Evolutionary conservation across 2,797 vertebrate species (phyloP), one percentile per base, ranked within the genome.

Genomic region (Anguilla megastoma): DNA sequence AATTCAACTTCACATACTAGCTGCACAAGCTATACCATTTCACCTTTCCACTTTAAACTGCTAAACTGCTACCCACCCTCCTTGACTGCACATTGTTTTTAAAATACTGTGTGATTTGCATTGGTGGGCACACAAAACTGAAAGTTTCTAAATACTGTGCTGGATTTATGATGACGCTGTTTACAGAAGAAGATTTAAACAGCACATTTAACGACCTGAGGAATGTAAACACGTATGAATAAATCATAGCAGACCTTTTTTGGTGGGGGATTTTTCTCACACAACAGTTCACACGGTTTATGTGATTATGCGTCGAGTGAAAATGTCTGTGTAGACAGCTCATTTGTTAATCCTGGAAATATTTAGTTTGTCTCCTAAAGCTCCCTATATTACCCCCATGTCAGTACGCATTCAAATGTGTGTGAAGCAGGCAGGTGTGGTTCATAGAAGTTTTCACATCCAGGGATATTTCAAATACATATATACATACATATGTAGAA

Each of bases 351-450:
- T 50, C 48, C 24, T 84, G 50, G 5, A 66, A 45, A 84, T 56
- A 56, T 84, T 54, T 54, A 14, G 52, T 84, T n/a, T 84, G 80
- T 76, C 80, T 50, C 10, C 48, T 50, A 83, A 83, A 50, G 21
- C 80, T n/a, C 3, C 36, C 52, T 14, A n/a, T 52, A 1, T 7
- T 24, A 24, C n/a, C 16, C 41, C 80, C 80, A 52, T 10, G 12
- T 24, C 41, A 83, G 10, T 21, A 48, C 18, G 18, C 80, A 50
- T 12, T 50, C 18, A 83, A 52, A 52, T 83, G n/a, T 76, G 16
- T 76, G 74, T 45, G 18, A 18, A 41, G 74, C 74, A 76, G 74
- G 74, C 74, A 76, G 71, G 74, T 76, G 74, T 76, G 74, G 14
- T 7, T 36, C 18, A 82, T 48, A 48, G 79, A 41, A 82, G 24